These are phyloP conservation scores for Sesia bembeciformis DNA, from an alignment of 2,888 invertebrate genomes.

Conservation along the genomic window DNA sequence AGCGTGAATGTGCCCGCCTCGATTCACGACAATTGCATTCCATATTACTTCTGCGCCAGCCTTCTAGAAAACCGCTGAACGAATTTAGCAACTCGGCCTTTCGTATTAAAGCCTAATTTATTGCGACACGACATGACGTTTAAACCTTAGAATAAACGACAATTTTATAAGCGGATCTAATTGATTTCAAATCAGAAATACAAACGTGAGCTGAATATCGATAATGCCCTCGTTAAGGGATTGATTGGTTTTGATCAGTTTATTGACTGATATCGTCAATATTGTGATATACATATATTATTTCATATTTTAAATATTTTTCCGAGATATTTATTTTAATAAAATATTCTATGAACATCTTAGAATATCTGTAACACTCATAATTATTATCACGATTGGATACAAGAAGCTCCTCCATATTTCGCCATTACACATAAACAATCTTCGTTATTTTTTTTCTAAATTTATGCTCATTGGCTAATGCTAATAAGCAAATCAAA, in stretches of 20 bases:
- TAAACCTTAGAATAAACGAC: constrained; percentile 35
- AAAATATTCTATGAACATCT: too few species aligned
- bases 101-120: constrained; percentile 39
- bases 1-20: constrained; percentile 41
- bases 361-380: too few species aligned
- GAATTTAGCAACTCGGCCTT: constrained; percentile 42
- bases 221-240: constrained; percentile 55
- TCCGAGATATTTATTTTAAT: too few species aligned
- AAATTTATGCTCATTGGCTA: too few species aligned
- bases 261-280: neutral
- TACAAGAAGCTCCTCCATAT: too few species aligned
- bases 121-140: constrained; percentile 24
- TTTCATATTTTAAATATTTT: neutral
- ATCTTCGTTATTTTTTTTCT: too few species aligned
- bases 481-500: too few species aligned
- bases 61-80: constrained; percentile 15
- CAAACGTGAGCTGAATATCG: constrained; percentile 52
- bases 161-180: constrained; percentile 62
- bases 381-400: too few species aligned
- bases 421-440: too few species aligned
- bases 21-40: constrained; percentile 60
- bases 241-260: constrained; percentile 2
- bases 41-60: constrained; percentile 34
- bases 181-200: constrained; percentile 45
- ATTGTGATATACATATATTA: too few species aligned